Evolutionary conservation across 2,888 invertebrate species (phyloP).

Genomic region (Leucozona laternaria): DNA sequence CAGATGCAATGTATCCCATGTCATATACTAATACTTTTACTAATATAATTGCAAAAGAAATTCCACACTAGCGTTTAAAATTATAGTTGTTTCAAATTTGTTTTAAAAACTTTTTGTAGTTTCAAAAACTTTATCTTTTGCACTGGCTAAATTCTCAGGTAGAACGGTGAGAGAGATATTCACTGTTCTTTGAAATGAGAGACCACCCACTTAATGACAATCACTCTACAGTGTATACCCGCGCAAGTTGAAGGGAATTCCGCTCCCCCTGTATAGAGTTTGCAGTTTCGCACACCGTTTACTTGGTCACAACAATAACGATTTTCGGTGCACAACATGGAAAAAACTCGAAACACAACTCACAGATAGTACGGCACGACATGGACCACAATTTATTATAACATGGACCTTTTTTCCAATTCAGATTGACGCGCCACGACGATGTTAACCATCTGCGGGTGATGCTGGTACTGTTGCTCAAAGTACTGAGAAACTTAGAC

Average conservation of each 20-base stretch:
- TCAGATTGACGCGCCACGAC: constrained; percentile 34
- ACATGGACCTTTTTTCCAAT: constrained; percentile 10
- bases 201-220: constrained; percentile 70
- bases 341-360: constrained; percentile 31
- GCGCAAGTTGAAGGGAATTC: constrained; percentile 43
- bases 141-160: constrained; percentile 31
- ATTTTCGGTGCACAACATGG: constrained; percentile 41
- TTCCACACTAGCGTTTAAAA: neutral
- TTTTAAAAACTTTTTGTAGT: too few relatives aligned
- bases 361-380: constrained; percentile 22
- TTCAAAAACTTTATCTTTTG: constrained; percentile 4
- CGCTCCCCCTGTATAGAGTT: neutral
- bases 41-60: neutral
- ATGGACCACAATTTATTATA: constrained; percentile 28
- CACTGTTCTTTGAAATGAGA: constrained; percentile 1
- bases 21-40: neutral
- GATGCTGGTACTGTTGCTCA: constrained; percentile 58
- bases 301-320: constrained; percentile 59
- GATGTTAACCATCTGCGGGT: constrained; percentile 71
- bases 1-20: neutral
- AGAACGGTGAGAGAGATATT: neutral
- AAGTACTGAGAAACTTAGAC: constrained; percentile 33
- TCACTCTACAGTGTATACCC: constrained; percentile 41
- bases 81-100: neutral
- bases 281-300: constrained; percentile 1